A percentile compares a stretch with the other conserved stretches of the same genome.
These are phyloP conservation scores for Drosophila aff. DNA, from an alignment of 1,140 invertebrate genomes.

Conservation along the genomic window DNA sequence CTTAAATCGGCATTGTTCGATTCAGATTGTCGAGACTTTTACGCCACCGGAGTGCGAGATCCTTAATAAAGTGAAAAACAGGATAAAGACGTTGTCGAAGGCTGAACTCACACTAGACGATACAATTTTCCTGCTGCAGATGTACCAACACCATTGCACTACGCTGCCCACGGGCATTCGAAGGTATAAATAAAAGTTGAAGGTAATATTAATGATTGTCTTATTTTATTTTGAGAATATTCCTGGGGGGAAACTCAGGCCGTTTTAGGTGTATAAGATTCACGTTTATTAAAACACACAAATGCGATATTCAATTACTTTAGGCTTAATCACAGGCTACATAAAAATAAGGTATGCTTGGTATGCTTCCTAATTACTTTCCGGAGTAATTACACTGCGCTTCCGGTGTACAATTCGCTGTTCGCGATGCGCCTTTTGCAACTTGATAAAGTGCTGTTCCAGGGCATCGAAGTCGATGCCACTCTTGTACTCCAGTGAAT, in stretches of 20 bases:
- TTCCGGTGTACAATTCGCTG: slow-evolving; percentile 84
- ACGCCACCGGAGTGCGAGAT: slow-evolving; percentile 91
- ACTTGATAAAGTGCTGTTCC: slow-evolving; percentile 86
- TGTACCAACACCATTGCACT: slow-evolving; percentile 86
- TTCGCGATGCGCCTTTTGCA: slow-evolving; percentile 86
- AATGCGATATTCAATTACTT: slow-evolving; percentile 34
- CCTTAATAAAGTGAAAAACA: slow-evolving; percentile 88
- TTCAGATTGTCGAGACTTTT: slow-evolving; percentile 91
- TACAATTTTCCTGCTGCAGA: slow-evolving; percentile 90
- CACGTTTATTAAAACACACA: slow-evolving; percentile 37
- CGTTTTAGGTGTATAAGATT: slow-evolving; percentile 11
- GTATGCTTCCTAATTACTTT: slow-evolving; percentile 52
- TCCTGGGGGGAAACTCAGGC: background rate
- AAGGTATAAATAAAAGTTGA: slow-evolving; percentile 68
- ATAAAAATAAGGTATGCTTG: slow-evolving; percentile 35
- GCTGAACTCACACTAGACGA: slow-evolving; percentile 90
- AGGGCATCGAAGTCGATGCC: slow-evolving; percentile 87
- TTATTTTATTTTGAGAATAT: background rate
- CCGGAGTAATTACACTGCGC: slow-evolving; percentile 75
- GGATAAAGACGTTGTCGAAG: slow-evolving; percentile 88
- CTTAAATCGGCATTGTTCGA: slow-evolving; percentile 24
- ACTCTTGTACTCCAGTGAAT: slow-evolving; percentile 76
- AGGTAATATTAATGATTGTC: slow-evolving; percentile 1
- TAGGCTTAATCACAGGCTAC: slow-evolving; percentile 68
- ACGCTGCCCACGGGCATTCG: slow-evolving; percentile 56